phyloP scores from a whole-genome alignment of 1,140 invertebrate species.

The Limonius californicus region DNA sequence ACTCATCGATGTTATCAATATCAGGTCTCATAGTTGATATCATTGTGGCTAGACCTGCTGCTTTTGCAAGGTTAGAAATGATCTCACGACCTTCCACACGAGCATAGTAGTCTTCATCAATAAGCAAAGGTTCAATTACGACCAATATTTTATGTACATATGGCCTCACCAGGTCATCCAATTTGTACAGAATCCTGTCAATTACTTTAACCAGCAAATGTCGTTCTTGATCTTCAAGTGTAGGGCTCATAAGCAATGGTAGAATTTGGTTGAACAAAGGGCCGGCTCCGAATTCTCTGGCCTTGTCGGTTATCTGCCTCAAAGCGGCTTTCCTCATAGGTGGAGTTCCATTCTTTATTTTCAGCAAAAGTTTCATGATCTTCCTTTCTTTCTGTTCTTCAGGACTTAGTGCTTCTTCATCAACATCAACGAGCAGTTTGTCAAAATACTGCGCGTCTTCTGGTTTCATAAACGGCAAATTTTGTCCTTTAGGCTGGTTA shows the following conservation, averaged over 20 bases:
- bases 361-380: slow-evolving; percentile 97
- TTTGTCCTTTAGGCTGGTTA: slow-evolving; percentile 89
- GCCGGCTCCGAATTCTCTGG: slow-evolving; percentile 96
- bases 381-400: slow-evolving; percentile 98
- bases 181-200: slow-evolving; percentile 96
- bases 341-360: slow-evolving; percentile 99
- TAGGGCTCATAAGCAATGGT: slow-evolving; percentile 98
- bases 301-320: slow-evolving; percentile 98
- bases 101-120: slow-evolving; percentile 99
- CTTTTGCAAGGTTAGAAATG: slow-evolving; percentile 99
- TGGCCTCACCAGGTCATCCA: slow-evolving; percentile 97
- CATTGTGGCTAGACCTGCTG: slow-evolving; percentile 99
- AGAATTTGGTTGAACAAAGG: slow-evolving; percentile 99
- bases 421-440: slow-evolving; percentile 95
- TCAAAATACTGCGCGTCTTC: slow-evolving; percentile 99
- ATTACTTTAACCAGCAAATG: slow-evolving; percentile 99
- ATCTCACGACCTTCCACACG: slow-evolving; percentile 99
- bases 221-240: slow-evolving; percentile 97
- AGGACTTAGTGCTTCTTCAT: slow-evolving; percentile 91
- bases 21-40: slow-evolving; percentile 99
- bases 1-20: slow-evolving; percentile 99
- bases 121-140: slow-evolving; percentile 97
- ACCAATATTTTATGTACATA: slow-evolving; percentile 99
- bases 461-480: slow-evolving; percentile 98
- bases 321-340: slow-evolving; percentile 98